Conservation (phyloP, 2,888 invertebrate species). For the Capitulum mitella region DNA sequence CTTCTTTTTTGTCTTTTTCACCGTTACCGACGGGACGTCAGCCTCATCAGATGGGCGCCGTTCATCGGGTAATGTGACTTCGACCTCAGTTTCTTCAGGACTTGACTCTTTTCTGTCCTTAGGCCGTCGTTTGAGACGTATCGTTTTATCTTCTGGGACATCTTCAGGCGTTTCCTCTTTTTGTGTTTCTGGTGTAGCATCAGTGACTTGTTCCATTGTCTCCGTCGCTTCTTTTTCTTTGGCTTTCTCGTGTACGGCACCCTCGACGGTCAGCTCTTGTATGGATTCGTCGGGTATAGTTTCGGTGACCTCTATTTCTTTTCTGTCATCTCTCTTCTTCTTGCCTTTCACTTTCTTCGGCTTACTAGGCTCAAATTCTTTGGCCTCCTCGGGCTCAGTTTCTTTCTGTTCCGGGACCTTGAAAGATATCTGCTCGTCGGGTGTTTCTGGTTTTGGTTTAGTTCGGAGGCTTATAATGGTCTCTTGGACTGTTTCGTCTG, state of each 20-base stretch:
- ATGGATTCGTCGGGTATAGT: background rate
- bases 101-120: background rate
- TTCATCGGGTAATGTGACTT: background rate
- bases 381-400: background rate
- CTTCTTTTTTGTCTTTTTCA: background rate
- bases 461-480: background rate
- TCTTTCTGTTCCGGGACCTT: too few relatives aligned
- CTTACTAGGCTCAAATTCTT: background rate
- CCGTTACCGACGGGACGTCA: background rate
- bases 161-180: too few relatives aligned
- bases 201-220: background rate
- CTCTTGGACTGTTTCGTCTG: background rate
- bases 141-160: too few relatives aligned
- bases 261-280: too few relatives aligned
- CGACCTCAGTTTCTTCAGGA: background rate
- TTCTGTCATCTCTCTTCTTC: background rate
- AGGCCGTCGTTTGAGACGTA: background rate
- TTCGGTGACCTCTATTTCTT: background rate
- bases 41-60: background rate
- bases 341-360: background rate
- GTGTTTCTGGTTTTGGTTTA: background rate
- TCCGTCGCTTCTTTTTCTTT: background rate
- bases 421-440: background rate
- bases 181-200: background rate
- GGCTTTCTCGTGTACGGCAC: background rate